These are phyloP conservation scores for Grammomys surdaster DNA, from an alignment of 2,113 vertebrate genomes.

Conservation along the genomic window DNA sequence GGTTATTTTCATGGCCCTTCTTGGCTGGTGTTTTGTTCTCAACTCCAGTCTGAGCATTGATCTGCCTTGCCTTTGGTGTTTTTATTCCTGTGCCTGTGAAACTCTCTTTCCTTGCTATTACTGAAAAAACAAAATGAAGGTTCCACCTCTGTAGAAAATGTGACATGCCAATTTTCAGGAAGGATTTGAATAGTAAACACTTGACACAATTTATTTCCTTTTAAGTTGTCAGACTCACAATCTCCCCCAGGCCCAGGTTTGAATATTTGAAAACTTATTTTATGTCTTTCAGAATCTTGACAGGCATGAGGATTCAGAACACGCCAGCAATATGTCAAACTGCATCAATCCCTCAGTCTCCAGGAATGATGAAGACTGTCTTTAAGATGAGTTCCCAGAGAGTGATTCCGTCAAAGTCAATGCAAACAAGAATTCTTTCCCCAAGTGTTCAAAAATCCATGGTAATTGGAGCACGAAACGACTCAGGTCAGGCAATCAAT, in stretches of 20 bases:
- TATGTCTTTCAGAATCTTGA: slow-evolving; percentile 76
- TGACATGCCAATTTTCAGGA: slow-evolving; percentile 56
- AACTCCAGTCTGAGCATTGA: not conserved
- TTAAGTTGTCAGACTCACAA: slow-evolving; percentile 53
- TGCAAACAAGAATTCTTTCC: slow-evolving; percentile 55
- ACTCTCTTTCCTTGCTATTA: not conserved
- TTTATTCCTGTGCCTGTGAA: not conserved
- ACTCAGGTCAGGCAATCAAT: not conserved
- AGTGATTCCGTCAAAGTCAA: slow-evolving; percentile 58
- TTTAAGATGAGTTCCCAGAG: not conserved
- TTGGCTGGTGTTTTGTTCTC: not conserved
- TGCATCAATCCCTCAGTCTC: slow-evolving; percentile 44
- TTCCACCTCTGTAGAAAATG: not conserved
- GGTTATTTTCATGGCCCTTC: not conserved
- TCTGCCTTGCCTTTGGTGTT: not conserved
- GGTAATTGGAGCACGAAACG: slow-evolving; percentile 32
- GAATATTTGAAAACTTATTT: slow-evolving; percentile 71
- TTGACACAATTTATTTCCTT: slow-evolving; percentile 70
- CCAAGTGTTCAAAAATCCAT: not conserved
- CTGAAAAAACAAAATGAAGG: not conserved
- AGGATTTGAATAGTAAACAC: slow-evolving; percentile 61
- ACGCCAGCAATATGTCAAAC: slow-evolving; percentile 50
- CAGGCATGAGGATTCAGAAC: slow-evolving; percentile 56
- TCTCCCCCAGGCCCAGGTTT: slow-evolving; percentile 34
- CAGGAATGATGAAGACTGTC: slow-evolving; percentile 22